Base-by-base conservation (phyloP, 2,888 invertebrate species). In the Eupithecia subfuscata region DNA sequence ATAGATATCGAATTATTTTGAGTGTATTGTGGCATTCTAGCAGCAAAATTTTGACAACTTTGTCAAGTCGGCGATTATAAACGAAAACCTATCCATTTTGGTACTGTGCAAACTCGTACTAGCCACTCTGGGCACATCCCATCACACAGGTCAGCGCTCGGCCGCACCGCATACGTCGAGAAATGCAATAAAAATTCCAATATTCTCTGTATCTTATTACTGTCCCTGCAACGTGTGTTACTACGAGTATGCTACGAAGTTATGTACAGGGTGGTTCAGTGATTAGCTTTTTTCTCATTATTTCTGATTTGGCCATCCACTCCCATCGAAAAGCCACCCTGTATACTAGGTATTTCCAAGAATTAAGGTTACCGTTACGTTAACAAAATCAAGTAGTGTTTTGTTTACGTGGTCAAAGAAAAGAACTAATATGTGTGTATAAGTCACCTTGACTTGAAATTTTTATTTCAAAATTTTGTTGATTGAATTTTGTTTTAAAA, bases 111-210 rank as follows among this genome's bases (percentile, higher is more conserved):
- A 11, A 22, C 22, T 2, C 9, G 18, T 56, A 22, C 22, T 56
- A 60, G 12, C 25, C 14, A n/a, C 6, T 12, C 25, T 11, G 4
- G n/a, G n/a, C 22, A 22, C 52, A 52, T 52, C 52, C n/a, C 11
- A 22, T 1, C 22, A 25, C 5, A 12, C 37, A 37, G 60, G 60
- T 25, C 60, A 12, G 25, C 11, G 25, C 1, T 1, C 14, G 12
- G 22, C 22, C 12, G 60, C 60, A 25, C 25, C 25, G 60, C 60
- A 60, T 60, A 25, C 14, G 25, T 1, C 60, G 25, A 12, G 12
- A 60, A 60, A 60, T 60, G 60, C 60, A 60, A 60, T 60, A 60
- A 60, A 60, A 60, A 60, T 60, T 60, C 60, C 37, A 68, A 40
- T 40, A 37, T 12, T 43, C 22, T 4, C 37, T 65, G 37, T 65